Evolutionary conservation across 2,113 vertebrate genomes (phyloP), one percentile per base, ranked within the genome.

Genomic region (Brachirus orientalis): DNA sequence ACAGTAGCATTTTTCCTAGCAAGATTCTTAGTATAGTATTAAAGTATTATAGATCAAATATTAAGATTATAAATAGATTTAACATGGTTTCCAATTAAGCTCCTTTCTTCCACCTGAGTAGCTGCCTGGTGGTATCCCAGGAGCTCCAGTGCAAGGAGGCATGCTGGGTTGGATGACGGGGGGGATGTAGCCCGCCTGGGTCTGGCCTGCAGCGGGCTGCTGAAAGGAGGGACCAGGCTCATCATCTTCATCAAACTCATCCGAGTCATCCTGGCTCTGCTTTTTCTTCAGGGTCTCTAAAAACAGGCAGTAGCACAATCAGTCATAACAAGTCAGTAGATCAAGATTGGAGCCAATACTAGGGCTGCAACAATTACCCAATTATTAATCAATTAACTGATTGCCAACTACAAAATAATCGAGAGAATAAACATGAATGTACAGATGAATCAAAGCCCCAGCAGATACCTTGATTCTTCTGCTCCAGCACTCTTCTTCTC

Each of bases 231-330:
- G 95, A 14, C 95, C 96, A 10, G 96, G 92, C 46, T 94, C 93
- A 1, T 97, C 95, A 4, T 97, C 96, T 7, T 96, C 95, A 35
- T 97, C 95, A 17, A 95, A 95, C 61, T 85, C 76, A 77, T 96
- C 96, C 44, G 96, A 98, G 89, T 98, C 95, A 80, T 97, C 96
- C 76, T 95, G 95, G 59, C 90, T 92, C 80, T 95, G 95, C 69
- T 97, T 97, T 90, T 95, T 97, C 87, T 97, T 98, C 79, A 96
- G 95, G 83, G 94, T 94, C 44, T 96, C 96, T 92, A 88, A 61
- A 71, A 40, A 67, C 2, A 56, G 3, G 5, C 4, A 59, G 11
- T 1, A 38, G 16, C 8, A 37, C 2, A 50, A 35, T 75, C 33
- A 71, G 20, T 13, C 48, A 18, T 1, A 53, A 1, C n/a, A n/a